Evolutionary conservation across 2,113 vertebrate species (phyloP).

Genomic region (Tenrec ecaudatus): DNA sequence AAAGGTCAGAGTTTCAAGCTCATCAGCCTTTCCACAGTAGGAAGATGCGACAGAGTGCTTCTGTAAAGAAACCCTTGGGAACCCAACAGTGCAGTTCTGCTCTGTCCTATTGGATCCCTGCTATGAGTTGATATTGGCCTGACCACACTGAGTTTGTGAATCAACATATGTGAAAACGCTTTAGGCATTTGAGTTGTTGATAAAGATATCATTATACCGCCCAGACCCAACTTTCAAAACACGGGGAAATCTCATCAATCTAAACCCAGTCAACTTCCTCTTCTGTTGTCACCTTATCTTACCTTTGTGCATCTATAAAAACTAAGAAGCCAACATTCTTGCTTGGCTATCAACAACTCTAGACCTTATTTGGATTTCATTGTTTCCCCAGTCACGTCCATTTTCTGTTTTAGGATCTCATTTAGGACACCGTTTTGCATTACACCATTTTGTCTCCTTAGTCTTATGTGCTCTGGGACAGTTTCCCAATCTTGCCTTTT

Average conservation of each 20-base stretch:
- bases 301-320: not conserved
- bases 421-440: not conserved
- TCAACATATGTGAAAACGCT: not conserved
- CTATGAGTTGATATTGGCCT: not conserved
- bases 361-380: not conserved
- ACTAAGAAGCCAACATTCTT: not conserved
- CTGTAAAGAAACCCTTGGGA: not conserved
- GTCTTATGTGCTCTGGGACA: not conserved
- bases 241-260: not conserved
- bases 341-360: not conserved
- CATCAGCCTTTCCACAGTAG: not conserved
- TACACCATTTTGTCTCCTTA: not conserved
- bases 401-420: not conserved
- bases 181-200: not conserved
- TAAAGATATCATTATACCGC: not conserved
- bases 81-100: not conserved
- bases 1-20: not conserved
- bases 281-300: not conserved
- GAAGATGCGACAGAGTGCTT: not conserved
- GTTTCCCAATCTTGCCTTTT: not conserved
- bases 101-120: not conserved
- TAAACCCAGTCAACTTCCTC: not conserved
- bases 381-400: not conserved
- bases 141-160: not conserved
- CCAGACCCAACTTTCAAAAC: not conserved